Base-by-base conservation (phyloP, 2,797 vertebrate species). In the Dallia pectoralis region DNA sequence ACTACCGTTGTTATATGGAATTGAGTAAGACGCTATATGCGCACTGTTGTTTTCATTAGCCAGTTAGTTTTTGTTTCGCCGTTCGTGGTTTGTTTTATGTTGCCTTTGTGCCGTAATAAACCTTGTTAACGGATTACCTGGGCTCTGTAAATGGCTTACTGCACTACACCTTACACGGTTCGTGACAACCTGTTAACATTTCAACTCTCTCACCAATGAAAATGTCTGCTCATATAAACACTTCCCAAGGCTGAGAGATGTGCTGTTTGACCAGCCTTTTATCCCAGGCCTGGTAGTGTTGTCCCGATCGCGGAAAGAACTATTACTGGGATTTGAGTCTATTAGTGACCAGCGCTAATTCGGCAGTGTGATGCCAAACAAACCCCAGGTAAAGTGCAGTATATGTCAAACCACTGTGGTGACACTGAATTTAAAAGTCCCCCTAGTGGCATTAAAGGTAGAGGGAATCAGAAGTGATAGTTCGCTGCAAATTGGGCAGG, bases 381-480 rank as follows among this genome's bases (percentile, higher is more conserved):
- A 56, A 40, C 51, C 33, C 67, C 19, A 47, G 64, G 62, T 67
- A 40, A 36, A 36, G 40, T n/a, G 53, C 62, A 25, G 51, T 14
- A 29, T 11, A 70, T 72, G 71, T 66, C 19, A 27, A 66, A 36
- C 75, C 76, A 27, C 84, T 74, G 68, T 74, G 75, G 83, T 70
- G 72, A 81, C 8, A 70, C 30, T 73, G 74, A 72, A 78, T 81
- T n/a, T 69, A 72, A 80, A 77, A 74, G 65, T 68, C 63, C 61
- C 7, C 7, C 19, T 16, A 56, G 70, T 70, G 84, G 79, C 74
- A 80, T 76, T 73, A 74, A 74, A 19, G 47, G 79, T 76, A 1
- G 0, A 69, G 69, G 71, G 69, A 79, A n/a, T 73, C 49, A 30
- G 51, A 5, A 70, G 61, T 76, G 81, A 75, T 86, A 87, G 86